Evolutionary conservation across 2,797 vertebrate genomes (phyloP).

Genomic region (Natrix natrix): DNA sequence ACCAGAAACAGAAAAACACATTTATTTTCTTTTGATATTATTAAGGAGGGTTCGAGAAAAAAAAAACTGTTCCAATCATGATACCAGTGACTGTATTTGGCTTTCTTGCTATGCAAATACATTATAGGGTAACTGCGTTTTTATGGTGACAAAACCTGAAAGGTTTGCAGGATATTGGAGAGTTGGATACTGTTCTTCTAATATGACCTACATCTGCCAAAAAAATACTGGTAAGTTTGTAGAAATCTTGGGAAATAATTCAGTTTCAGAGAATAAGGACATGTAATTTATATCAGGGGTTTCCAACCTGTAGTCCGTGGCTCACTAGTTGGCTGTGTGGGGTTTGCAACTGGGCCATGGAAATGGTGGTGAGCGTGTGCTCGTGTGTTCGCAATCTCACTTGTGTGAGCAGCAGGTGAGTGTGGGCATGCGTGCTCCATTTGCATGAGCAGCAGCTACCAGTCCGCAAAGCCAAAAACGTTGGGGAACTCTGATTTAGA

Average conservation of each 20-base stretch:
- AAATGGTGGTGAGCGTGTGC: not conserved
- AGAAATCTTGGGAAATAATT: not conserved
- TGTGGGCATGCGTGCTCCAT: not conserved
- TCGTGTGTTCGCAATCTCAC: no score
- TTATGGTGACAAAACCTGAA: constrained; percentile 62
- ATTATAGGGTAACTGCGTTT: constrained; percentile 79
- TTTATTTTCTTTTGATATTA: not conserved
- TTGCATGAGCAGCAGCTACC: not conserved
- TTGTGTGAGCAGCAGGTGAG: not conserved
- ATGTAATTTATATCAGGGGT: not conserved
- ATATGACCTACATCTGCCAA: constrained; percentile 82
- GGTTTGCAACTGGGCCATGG: not conserved
- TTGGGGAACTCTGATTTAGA: not conserved
- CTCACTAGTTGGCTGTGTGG: not conserved
- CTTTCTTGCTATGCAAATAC: not conserved
- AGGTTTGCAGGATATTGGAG: constrained; percentile 78
- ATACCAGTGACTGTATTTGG: not conserved
- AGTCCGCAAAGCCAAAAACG: no score
- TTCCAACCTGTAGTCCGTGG: not conserved
- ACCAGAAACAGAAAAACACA: not conserved
- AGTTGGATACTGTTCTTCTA: constrained; percentile 72
- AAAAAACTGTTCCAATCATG: not conserved
- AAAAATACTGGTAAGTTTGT: constrained; percentile 74
- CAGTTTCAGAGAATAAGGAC: not conserved
- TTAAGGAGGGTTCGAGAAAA: not conserved